phyloP scores from a whole-genome alignment of 2,797 vertebrate species.

The Anguilla pacifica region DNA sequence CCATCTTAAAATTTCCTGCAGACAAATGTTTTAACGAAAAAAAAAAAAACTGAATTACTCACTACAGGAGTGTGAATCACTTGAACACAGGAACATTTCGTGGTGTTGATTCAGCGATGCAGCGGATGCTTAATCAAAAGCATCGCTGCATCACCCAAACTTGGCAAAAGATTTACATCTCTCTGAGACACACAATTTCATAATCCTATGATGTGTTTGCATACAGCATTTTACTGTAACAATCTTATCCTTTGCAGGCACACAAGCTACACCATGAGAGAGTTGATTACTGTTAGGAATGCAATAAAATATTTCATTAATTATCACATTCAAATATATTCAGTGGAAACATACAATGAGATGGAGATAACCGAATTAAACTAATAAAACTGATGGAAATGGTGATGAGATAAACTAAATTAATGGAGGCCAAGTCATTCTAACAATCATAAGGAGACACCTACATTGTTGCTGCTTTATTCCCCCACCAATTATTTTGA shows the following conservation, averaged over 20 bases:
- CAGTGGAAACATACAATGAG: not conserved
- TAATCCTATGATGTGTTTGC: not conserved
- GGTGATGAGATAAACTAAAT: not conserved
- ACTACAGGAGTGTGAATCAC: not conserved
- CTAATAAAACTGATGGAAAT: not conserved
- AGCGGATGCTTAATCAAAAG: not conserved
- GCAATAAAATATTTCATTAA: not conserved
- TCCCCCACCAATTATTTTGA: not conserved
- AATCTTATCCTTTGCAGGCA: not conserved
- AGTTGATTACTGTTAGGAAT: not conserved
- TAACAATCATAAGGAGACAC: no score
- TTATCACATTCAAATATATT: not conserved
- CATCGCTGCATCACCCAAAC: no score
- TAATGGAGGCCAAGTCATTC: not conserved
- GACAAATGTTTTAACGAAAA: not conserved
- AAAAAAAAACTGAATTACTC: not conserved
- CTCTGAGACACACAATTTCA: no score
- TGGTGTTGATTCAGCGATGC: not conserved
- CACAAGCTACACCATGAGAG: not conserved
- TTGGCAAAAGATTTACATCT: no score
- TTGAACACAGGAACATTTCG: not conserved
- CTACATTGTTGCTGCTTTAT: not conserved
- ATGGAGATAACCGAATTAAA: not conserved
- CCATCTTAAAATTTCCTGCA: not conserved
- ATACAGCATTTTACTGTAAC: not conserved